A percentile compares a stretch with the other conserved stretches of the same genome.
These are phyloP conservation scores for Pristionchus fissidentatus DNA, from an alignment of 2,888 invertebrate genomes.

Conservation along the genomic window DNA sequence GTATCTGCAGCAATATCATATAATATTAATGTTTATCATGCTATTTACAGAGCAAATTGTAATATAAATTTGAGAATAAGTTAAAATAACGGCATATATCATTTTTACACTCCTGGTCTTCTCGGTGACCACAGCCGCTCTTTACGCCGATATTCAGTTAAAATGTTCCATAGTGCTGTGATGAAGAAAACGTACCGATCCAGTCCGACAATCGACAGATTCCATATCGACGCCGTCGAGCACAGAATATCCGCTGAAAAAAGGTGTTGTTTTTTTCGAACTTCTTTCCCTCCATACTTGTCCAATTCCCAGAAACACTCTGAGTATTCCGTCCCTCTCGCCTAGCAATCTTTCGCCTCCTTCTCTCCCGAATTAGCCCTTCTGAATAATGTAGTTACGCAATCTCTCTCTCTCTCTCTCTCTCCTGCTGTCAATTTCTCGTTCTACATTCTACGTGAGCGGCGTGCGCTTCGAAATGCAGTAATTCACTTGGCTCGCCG, in stretches of 20 bases:
- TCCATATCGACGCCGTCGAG: slow-evolving; percentile 79
- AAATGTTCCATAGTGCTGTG: not conserved
- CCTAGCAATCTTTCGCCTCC: too few species aligned
- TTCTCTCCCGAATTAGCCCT: not conserved
- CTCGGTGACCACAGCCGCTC: too few species aligned
- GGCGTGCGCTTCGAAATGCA: too few species aligned
- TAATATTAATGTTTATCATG: not conserved
- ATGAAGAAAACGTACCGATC: slow-evolving; percentile 75
- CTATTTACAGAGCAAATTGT: not conserved
- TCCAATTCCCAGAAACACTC: not conserved
- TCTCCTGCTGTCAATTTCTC: too few species aligned
- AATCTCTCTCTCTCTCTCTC: not conserved
- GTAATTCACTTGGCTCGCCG: too few species aligned
- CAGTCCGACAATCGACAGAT: slow-evolving; percentile 78
- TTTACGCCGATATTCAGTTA: not conserved
- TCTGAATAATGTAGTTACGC: not conserved
- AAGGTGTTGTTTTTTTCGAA: not conserved
- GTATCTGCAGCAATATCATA: slow-evolving; percentile 50
- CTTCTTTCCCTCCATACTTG: not conserved
- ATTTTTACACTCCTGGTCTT: too few species aligned
- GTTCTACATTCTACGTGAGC: too few species aligned
- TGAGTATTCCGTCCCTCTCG: not conserved
- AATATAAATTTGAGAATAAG: too few species aligned
- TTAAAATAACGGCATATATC: too few species aligned
- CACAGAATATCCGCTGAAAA: slow-evolving; percentile 77